phyloP scores from a whole-genome alignment of 2,113 vertebrate genomes.

The Okapia johnstoni region DNA sequence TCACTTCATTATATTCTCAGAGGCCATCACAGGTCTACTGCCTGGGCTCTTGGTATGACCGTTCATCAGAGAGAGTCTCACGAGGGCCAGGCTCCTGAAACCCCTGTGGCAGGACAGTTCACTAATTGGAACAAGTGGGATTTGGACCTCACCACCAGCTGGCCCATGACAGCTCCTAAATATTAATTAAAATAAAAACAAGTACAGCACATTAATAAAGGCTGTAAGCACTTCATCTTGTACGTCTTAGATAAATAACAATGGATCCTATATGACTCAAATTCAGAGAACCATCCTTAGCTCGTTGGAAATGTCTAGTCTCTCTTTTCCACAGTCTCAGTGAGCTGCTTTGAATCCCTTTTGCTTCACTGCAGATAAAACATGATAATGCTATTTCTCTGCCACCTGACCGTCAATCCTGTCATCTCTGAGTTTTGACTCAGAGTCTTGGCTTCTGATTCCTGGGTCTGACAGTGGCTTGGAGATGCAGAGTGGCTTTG shows the following conservation, averaged over 20 bases:
- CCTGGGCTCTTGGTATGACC: neutral
- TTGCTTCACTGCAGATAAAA: neutral
- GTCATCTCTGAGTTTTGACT: neutral
- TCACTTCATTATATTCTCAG: neutral
- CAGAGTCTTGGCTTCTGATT: neutral
- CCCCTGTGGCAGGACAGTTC: neutral
- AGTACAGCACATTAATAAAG: neutral
- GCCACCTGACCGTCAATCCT: neutral
- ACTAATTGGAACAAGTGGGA: neutral
- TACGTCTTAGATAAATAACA: neutral
- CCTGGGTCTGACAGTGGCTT: neutral
- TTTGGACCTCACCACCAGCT: neutral
- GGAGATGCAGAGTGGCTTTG: accelerated
- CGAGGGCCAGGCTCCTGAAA: neutral
- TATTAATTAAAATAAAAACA: neutral
- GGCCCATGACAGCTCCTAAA: neutral
- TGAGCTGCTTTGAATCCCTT: neutral
- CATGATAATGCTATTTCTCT: neutral
- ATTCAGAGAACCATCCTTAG: neutral
- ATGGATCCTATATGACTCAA: neutral
- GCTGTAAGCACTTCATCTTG: neutral
- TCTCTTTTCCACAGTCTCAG: neutral
- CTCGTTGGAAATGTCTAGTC: neutral
- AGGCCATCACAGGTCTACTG: neutral
- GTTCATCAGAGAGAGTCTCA: neutral